Conservation (phyloP, 2,797 vertebrate species). For the Lutjanus campechanus region DNA sequence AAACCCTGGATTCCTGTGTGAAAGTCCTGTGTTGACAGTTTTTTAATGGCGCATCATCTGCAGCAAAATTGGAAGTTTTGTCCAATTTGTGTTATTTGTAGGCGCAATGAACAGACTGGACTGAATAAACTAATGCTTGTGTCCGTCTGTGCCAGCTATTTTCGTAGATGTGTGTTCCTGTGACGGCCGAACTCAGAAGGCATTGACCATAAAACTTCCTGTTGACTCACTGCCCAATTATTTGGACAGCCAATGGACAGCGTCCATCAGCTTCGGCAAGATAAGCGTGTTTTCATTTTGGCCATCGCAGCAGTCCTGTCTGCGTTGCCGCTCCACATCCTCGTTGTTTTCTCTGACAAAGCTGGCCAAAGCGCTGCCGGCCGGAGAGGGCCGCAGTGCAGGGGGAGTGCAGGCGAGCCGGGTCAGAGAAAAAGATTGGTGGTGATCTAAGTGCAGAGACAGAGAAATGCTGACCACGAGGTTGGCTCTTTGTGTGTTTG, state of each 20-base stretch:
- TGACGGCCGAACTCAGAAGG: conserved; percentile 4
- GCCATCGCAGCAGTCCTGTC: conserved; percentile 66
- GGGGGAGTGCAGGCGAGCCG: conserved; percentile 9
- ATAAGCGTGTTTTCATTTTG: conserved; percentile 71
- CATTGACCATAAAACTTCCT: conserved; percentile 15
- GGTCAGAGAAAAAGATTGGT: conserved; percentile 50
- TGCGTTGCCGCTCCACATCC: conserved; percentile 53
- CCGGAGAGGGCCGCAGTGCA: conserved; percentile 58
- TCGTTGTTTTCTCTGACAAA: conserved; percentile 78
- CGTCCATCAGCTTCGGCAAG: conserved; percentile 46
- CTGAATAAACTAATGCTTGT: not conserved
- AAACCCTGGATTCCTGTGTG: no score
- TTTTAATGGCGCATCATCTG: no score
- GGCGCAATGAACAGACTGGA: no score
- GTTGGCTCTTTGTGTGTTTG: conserved; percentile 37
- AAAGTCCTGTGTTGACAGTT: no score
- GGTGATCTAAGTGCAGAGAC: conserved; percentile 59
- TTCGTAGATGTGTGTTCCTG: not conserved
- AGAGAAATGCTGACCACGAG: conserved; percentile 74
- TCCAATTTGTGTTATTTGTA: no score
- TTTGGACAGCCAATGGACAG: conserved; percentile 43
- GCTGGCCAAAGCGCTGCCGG: conserved; percentile 62
- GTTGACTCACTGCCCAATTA: conserved; percentile 36
- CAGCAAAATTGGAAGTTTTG: no score
- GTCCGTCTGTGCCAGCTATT: conserved; percentile 5